phyloP scores from a whole-genome alignment of 2,888 invertebrate species.

The Cantharis rustica region DNA sequence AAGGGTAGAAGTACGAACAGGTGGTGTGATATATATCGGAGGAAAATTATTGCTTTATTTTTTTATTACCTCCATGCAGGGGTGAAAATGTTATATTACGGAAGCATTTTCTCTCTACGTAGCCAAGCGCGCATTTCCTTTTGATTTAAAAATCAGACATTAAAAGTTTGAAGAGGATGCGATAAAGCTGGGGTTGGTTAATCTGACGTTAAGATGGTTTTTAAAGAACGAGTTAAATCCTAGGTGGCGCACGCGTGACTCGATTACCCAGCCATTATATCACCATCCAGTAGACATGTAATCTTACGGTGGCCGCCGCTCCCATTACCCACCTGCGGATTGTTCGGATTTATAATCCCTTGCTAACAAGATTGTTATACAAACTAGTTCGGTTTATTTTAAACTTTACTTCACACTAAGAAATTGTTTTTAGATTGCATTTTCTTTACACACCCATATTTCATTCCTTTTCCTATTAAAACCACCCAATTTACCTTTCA shows the following conservation, averaged over 20 bases:
- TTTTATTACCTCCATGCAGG: slow-evolving; percentile 10
- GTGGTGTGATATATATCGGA: slow-evolving; percentile 11
- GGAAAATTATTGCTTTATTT: not conserved
- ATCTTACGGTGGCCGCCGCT: slow-evolving; percentile 51
- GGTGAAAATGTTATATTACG: not conserved
- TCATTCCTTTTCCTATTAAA: not conserved
- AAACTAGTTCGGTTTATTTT: slow-evolving; percentile 38
- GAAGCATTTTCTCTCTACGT: slow-evolving; percentile 10
- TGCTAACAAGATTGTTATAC: slow-evolving; percentile 44
- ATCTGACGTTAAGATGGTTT: slow-evolving; percentile 23
- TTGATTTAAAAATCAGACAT: slow-evolving; percentile 14
- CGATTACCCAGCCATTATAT: slow-evolving; percentile 54
- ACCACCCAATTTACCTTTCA: not conserved
- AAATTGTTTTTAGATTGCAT: slow-evolving; percentile 30
- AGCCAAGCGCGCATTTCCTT: not conserved
- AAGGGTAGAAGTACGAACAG: slow-evolving; percentile 12
- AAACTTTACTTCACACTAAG: slow-evolving; percentile 35
- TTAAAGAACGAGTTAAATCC: slow-evolving; percentile 24
- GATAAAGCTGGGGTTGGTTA: slow-evolving; percentile 20
- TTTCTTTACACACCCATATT: slow-evolving; percentile 20
- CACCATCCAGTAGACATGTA: slow-evolving; percentile 54
- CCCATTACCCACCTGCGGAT: slow-evolving; percentile 50
- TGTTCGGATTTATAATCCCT: slow-evolving; percentile 46
- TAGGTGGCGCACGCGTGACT: slow-evolving; percentile 49
- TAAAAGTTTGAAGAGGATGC: slow-evolving; percentile 15